Evolutionary conservation across 2,113 vertebrate species (phyloP).

Genomic region (Salvelinus namaycush): DNA sequence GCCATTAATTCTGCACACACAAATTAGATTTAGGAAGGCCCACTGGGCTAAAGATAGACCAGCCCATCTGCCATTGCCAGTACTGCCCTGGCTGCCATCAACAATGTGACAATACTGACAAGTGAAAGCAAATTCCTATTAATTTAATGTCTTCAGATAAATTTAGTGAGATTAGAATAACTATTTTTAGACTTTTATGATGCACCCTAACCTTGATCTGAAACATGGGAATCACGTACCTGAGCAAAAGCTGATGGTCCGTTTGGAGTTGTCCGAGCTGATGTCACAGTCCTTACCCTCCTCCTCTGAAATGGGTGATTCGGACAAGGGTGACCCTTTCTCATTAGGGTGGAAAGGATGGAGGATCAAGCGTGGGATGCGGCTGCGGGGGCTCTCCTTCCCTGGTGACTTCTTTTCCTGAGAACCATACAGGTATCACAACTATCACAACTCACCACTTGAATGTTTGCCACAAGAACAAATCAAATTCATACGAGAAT

Average conservation of each 20-base stretch:
- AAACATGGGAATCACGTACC: slow-evolving; percentile 70
- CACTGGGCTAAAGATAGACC: too few species aligned
- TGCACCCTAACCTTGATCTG: neutral
- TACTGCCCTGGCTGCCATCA: too few species aligned
- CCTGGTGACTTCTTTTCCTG: slow-evolving; percentile 85
- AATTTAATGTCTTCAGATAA: neutral
- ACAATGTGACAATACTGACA: neutral
- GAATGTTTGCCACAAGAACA: too few species aligned
- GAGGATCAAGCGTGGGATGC: slow-evolving; percentile 89
- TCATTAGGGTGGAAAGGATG: slow-evolving; percentile 75
- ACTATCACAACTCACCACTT: neutral
- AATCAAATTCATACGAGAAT: too few species aligned
- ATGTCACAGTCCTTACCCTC: slow-evolving; percentile 87
- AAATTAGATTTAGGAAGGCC: too few species aligned
- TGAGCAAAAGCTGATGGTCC: slow-evolving; percentile 92
- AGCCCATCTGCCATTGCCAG: too few species aligned
- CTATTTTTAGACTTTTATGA: neutral
- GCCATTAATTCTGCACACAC: too few species aligned
- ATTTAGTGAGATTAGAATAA: neutral
- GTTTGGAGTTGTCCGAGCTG: slow-evolving; percentile 83
- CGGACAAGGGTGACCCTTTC: slow-evolving; percentile 80
- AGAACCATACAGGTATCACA: neutral
- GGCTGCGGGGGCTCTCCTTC: slow-evolving; percentile 86
- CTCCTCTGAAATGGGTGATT: slow-evolving; percentile 89
- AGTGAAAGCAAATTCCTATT: neutral